Percentiles rank a stretch among this genome's conserved stretches.
phyloP scores from a whole-genome alignment of 2,888 invertebrate species.

The Caenorhabditis zanzibari region DNA sequence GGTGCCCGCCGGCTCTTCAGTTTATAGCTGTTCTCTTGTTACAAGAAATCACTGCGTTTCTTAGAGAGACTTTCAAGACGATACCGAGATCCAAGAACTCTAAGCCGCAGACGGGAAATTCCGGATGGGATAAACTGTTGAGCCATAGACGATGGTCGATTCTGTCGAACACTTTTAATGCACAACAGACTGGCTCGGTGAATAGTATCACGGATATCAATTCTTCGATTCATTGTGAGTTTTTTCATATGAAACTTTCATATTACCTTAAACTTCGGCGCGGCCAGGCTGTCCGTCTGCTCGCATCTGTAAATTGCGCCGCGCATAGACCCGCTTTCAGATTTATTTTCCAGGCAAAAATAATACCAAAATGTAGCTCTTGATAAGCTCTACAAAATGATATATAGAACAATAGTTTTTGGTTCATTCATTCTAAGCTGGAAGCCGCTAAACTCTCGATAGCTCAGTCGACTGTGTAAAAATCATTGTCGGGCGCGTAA shows the following conservation, averaged over 20 bases:
- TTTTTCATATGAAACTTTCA: background rate
- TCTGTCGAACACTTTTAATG: conserved; percentile 83
- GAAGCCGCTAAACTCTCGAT: no score
- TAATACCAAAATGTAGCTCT: no score
- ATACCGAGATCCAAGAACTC: conserved; percentile 84
- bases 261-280: no score
- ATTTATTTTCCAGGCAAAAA: no score
- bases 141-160: conserved; percentile 83
- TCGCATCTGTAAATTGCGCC: no score
- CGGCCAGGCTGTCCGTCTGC: no score
- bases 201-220: conserved; percentile 83
- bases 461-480: no score
- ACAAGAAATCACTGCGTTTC: conserved; percentile 96
- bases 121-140: conserved; percentile 83
- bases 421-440: no score
- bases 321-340: no score
- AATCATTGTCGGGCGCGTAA: no score
- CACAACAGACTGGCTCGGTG: conserved; percentile 83
- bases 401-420: no score
- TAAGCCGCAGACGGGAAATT: conserved; percentile 69
- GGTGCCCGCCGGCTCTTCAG: conserved; percentile 89
- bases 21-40: conserved; percentile 94
- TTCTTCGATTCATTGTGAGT: conserved; percentile 75
- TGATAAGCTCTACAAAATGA: no score
- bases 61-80: conserved; percentile 94